Evolutionary conservation across 2,113 vertebrate genomes (phyloP), one percentile per base, ranked within the genome.

Genomic region (Gopherus evgoodei): DNA sequence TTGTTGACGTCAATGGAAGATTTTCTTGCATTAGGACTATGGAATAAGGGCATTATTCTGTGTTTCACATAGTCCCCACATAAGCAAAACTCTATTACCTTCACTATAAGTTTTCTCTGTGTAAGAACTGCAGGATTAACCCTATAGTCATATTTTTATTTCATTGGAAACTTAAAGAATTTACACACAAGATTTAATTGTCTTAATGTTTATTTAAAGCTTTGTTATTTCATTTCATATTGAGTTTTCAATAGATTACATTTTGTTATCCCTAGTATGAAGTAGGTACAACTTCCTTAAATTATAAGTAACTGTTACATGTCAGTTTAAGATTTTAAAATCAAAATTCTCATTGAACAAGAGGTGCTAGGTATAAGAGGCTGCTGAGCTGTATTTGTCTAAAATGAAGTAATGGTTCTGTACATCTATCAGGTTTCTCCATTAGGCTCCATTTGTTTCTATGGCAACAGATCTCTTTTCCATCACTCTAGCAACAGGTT

Each of bases 391-490:
- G 29, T 19, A 5, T 69, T 94, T 95, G 54, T 80, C n/a, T 87
- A 69, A 81, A 29, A 54, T 76, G 59, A n/a, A 90, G 87, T 24
- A 91, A 57, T 65, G 72, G 69, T 83, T 54, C 47, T 83, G 69
- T 75, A 11, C 50, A 53, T 84, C 83, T 53, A 79, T 69, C 59
- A 92, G 82, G 13, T 24, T 93, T 90, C 90, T 53, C 86, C 27
- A 8, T 82, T 49, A 88, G 56, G 76, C 83, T 94, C 53, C 25
- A 12, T 84, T 83, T 90, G 96, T 98, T 98, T 86, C 97, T 94
- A 78, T 97, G 97, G 96, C 94, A 98, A 97, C 97, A 83, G 54
- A 80, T 81, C 42, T 92, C 94, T 88, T 94, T 81, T 91, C 79
- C 19, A 27, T 96, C 93, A 88, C n/a, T 91, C 85, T 89, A 92